Evolutionary conservation across 2,888 invertebrate species (phyloP).

Genomic region (Rambutsinella grinnellia): DNA sequence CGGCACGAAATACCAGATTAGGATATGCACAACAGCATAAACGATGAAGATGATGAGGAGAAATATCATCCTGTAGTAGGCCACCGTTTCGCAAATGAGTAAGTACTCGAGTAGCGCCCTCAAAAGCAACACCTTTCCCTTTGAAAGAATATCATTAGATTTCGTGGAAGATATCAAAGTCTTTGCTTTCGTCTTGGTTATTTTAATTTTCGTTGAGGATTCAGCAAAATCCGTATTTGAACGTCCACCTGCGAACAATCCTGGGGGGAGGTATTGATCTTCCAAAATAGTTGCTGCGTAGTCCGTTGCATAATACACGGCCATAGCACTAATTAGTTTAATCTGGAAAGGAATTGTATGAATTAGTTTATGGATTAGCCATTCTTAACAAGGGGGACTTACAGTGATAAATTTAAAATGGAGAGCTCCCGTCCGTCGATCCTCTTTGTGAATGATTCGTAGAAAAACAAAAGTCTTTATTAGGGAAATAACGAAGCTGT

Average conservation of each 20-base stretch:
- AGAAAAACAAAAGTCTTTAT: constrained; percentile 18
- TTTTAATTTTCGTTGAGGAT: background rate
- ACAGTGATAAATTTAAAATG: constrained; percentile 19
- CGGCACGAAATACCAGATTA: constrained; percentile 10
- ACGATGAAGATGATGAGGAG: background rate
- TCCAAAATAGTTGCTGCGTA: background rate
- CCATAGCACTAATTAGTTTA: background rate
- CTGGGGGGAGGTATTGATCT: constrained; percentile 13
- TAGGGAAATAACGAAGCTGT: background rate
- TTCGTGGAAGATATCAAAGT: background rate
- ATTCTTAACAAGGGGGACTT: no score
- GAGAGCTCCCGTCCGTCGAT: constrained; percentile 8
- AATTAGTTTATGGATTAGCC: background rate
- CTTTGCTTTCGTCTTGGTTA: constrained; percentile 12
- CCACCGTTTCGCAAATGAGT: background rate
- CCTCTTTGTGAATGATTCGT: constrained; percentile 31
- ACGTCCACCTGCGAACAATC: background rate
- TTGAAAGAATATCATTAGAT: background rate
- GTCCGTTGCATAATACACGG: background rate
- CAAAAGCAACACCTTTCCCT: background rate
- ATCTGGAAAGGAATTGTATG: constrained; percentile 2
- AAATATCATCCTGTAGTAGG: constrained; percentile 6
- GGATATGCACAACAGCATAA: constrained; percentile 3
- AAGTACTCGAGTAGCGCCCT: constrained; percentile 22
- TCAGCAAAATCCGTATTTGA: background rate